These are phyloP conservation scores for Cerastis leucographa DNA, from an alignment of 2,888 invertebrate genomes.

Conservation along the genomic window DNA sequence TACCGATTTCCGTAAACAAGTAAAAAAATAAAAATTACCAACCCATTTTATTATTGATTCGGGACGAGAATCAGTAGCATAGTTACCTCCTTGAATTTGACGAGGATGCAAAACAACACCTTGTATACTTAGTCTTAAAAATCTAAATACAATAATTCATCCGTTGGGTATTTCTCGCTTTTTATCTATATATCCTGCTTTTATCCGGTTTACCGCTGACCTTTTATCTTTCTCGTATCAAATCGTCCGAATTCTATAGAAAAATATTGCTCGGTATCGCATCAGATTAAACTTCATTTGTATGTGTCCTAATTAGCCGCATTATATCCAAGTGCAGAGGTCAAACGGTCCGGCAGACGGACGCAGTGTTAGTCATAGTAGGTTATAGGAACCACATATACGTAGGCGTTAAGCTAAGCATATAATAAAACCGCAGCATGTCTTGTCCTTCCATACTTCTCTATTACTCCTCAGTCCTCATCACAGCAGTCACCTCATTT, in stretches of 20 bases:
- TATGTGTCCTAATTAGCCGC: constrained; percentile 32
- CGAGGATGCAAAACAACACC: too few relatives aligned
- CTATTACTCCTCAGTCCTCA: background rate
- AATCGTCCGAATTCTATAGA: constrained; percentile 7
- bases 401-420: background rate
- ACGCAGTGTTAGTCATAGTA: constrained; percentile 5
- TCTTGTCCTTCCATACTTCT: background rate
- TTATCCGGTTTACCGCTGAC: background rate
- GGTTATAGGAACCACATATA: background rate
- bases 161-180: background rate
- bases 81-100: too few relatives aligned
- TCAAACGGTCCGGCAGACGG: constrained; percentile 24
- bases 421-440: background rate
- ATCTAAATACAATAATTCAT: too few relatives aligned
- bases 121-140: too few relatives aligned
- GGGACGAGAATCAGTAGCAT: too few relatives aligned
- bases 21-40: too few relatives aligned
- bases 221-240: background rate
- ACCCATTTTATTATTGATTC: too few relatives aligned
- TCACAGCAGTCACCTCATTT: background rate
- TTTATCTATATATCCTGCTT: background rate
- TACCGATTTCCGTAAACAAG: too few relatives aligned
- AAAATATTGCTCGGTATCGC: constrained; percentile 1
- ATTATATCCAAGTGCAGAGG: constrained; percentile 45
- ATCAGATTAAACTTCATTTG: constrained; percentile 5